Percentiles rank a stretch among this genome's conserved stretches.
These are phyloP conservation scores for Chromis chromis DNA, from an alignment of 2,797 vertebrate species.

Conservation along the genomic window DNA sequence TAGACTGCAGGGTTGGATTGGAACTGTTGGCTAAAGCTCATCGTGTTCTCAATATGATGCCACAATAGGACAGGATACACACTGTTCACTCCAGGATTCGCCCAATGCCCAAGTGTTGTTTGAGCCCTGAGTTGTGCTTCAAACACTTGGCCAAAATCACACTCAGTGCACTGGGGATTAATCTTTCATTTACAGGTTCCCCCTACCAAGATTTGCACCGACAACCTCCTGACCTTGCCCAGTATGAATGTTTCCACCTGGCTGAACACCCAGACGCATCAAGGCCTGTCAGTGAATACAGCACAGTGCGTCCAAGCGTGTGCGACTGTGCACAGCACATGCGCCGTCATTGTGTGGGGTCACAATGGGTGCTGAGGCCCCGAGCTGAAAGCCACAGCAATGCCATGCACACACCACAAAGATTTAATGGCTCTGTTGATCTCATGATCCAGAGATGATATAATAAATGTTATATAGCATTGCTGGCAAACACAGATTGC, in stretches of 20 bases:
- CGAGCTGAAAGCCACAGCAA: slow-evolving; percentile 12
- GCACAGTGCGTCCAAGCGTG: background rate
- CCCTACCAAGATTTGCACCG: slow-evolving; percentile 14
- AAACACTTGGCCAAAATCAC: too few species aligned
- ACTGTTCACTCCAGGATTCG: slow-evolving; percentile 1
- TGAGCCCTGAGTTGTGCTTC: too few species aligned
- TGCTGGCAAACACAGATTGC: too few species aligned
- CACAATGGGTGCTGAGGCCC: background rate
- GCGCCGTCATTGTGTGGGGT: background rate
- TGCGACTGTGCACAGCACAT: background rate
- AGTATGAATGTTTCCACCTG: slow-evolving; percentile 36
- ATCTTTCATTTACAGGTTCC: slow-evolving; percentile 45
- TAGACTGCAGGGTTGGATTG: background rate
- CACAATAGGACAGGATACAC: slow-evolving; percentile 12
- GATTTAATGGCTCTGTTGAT: slow-evolving; percentile 38
- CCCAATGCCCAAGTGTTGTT: too few species aligned
- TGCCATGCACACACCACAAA: slow-evolving; percentile 17
- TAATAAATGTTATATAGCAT: too few species aligned
- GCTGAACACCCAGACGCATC: slow-evolving; percentile 9
- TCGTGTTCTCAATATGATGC: slow-evolving; percentile 8
- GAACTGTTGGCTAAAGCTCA: background rate
- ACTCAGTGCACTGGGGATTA: slow-evolving; percentile 10
- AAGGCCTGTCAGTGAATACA: background rate
- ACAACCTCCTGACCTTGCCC: slow-evolving; percentile 32
- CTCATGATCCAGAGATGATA: background rate